phyloP scores from a whole-genome alignment of 2,113 vertebrate species.

The Nothocercus nigrocapillus region DNA sequence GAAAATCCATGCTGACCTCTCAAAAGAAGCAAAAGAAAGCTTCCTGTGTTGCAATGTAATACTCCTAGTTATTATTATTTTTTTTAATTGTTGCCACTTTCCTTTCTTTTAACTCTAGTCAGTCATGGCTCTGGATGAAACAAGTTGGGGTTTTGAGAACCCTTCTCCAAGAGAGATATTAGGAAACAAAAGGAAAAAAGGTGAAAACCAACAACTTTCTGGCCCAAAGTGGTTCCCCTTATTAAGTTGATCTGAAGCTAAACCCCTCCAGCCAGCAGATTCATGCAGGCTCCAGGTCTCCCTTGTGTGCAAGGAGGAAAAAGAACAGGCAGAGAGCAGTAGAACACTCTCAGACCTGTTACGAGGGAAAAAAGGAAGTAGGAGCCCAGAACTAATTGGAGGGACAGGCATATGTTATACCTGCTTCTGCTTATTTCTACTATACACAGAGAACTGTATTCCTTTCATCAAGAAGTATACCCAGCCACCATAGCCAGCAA shows the following conservation, averaged over 20 bases:
- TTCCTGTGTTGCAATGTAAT: not conserved
- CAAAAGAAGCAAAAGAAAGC: not conserved
- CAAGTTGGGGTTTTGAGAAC: not conserved
- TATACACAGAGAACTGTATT: not conserved
- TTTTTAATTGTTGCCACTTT: not conserved
- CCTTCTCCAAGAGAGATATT: not conserved
- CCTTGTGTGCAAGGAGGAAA: not conserved
- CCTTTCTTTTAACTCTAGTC: not conserved
- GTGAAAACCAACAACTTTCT: not conserved
- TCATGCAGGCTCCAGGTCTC: not conserved
- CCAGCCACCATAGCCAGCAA: not conserved
- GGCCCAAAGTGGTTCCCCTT: not conserved
- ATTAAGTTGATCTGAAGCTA: not conserved
- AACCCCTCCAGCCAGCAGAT: not conserved
- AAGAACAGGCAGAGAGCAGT: not conserved
- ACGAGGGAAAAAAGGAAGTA: not conserved
- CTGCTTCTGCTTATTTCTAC: not conserved
- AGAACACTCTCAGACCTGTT: not conserved
- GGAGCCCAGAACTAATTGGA: not conserved
- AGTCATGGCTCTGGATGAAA: not conserved
- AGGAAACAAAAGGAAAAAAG: not conserved
- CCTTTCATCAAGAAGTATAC: not conserved
- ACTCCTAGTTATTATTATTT: not conserved
- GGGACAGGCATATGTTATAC: not conserved
- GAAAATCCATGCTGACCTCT: not conserved